phyloP scores from a whole-genome alignment of 2,797 vertebrate genomes.

The Protonibea diacanthus region DNA sequence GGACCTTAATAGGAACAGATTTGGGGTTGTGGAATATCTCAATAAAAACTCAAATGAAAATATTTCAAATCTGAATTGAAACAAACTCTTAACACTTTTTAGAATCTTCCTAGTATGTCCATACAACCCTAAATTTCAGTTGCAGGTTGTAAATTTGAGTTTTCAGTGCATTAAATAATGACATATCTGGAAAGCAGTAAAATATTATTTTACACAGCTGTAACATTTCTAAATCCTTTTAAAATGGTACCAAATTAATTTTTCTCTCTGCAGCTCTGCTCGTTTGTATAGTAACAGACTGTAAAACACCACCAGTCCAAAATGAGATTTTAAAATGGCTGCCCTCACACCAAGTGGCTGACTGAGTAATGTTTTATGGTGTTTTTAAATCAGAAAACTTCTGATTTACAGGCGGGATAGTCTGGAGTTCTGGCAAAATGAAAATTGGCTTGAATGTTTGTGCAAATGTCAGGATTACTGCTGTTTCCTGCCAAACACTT shows the following conservation, averaged over 20 bases:
- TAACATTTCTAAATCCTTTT: conserved; percentile 2
- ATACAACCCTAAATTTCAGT: too few relatives aligned
- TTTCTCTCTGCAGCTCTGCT: not conserved
- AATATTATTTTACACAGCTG: not conserved
- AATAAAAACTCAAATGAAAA: too few relatives aligned
- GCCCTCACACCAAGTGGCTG: not conserved
- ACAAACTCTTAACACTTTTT: too few relatives aligned
- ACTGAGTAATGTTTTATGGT: not conserved
- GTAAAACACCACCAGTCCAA: not conserved
- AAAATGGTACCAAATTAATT: not conserved
- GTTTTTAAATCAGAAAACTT: conserved; percentile 5
- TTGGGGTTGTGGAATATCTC: too few relatives aligned
- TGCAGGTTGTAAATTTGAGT: too few relatives aligned
- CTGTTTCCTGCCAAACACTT: conserved; percentile 36
- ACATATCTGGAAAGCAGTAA: not conserved
- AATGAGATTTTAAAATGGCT: conserved; percentile 18
- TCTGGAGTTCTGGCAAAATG: conserved; percentile 1
- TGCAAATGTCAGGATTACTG: conserved; percentile 3
- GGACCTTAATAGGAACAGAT: too few relatives aligned
- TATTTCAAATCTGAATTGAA: too few relatives aligned
- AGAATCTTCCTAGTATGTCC: too few relatives aligned
- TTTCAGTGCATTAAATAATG: not conserved
- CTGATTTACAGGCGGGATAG: not conserved
- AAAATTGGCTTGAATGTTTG: not conserved
- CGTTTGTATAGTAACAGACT: not conserved